Base-by-base conservation (phyloP, 2,797 vertebrate genomes). In the Pachyuromys duprasi region DNA sequence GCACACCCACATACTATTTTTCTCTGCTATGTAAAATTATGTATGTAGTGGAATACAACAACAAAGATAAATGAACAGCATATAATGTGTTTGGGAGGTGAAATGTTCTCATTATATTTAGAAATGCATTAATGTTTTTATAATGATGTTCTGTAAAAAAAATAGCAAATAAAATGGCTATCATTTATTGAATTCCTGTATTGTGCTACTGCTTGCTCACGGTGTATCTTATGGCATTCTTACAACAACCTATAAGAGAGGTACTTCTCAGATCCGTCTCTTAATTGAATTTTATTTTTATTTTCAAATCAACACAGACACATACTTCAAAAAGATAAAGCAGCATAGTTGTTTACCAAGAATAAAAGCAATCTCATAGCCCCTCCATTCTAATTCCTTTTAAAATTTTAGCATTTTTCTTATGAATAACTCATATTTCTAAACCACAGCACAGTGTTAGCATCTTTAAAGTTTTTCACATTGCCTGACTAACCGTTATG, bases 51-150 rank as follows among this genome's bases (percentile, higher is more conserved):
- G 22, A 93, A 72, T 84, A 91, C 70, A 81, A 87, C 39, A 91
- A 94, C 36, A 91, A 93, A 96, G 90, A 96, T 79, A 95, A 97
- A 97, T 92, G 74, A 91, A 76, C 33, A 33, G 18, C 49, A 63
- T 74, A 57, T 81, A 94, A 74, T 81, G 28, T 95, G 86, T 70
- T 93, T 88, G 84, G 96, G 76, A 83, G 55, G 76, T 83, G 36
- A 70, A 90, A 92, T 93, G 94, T 94, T 96, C 81, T 96, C 49
- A 60, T 97, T 96, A 89, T 82, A 74, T 81, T 94, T 96, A 93
- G 67, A 92, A 31, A 53, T 95, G 69, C 89, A 89, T 88, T 97
- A 95, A 96, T 96, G 96, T 76, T 96, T 96, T 95, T 81, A 92
- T 96, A 96, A 90, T 87, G 93, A 84, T 90, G 70, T 55, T 95